phyloP scores from a whole-genome alignment of 2,888 invertebrate genomes.

The Orthonevra nobilis region DNA sequence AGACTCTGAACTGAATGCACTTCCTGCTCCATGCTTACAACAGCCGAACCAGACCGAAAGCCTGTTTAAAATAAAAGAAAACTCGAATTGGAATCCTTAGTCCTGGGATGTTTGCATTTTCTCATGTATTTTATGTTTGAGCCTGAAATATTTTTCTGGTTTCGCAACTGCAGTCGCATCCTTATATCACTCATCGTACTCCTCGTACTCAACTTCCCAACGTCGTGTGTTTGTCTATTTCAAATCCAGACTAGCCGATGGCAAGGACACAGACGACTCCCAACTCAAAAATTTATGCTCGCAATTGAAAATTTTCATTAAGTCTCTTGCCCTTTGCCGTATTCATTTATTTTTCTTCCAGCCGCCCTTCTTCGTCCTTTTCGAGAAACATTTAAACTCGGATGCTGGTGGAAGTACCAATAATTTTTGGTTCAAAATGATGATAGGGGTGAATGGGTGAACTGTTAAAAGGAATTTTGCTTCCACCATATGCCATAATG shows the following conservation, averaged over 20 bases:
- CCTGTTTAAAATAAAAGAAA: constrained; percentile 24
- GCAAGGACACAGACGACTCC: constrained; percentile 4
- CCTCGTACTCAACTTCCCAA: background rate
- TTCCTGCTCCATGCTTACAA: no score
- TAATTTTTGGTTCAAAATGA: constrained; percentile 70
- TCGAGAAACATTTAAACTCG: constrained; percentile 61
- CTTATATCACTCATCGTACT: background rate
- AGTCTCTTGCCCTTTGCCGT: constrained; percentile 58
- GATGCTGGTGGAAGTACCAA: constrained; percentile 54
- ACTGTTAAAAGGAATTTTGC: constrained; percentile 46
- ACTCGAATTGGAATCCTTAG: constrained; percentile 44
- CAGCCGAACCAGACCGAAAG: no score
- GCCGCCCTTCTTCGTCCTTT: constrained; percentile 38
- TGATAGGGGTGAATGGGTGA: constrained; percentile 68
- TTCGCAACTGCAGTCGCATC: constrained; percentile 28
- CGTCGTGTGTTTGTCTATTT: constrained; percentile 48
- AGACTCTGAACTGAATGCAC: no score
- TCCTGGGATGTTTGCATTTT: constrained; percentile 61
- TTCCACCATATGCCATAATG: constrained; percentile 61
- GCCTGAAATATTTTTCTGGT: constrained; percentile 49
- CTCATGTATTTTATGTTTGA: constrained; percentile 62
- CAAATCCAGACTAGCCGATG: background rate
- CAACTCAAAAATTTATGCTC: constrained; percentile 65
- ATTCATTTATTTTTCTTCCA: background rate
- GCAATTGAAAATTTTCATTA: constrained; percentile 70